Evolutionary conservation across 2,888 invertebrate genomes (phyloP).

Genomic region (Acanthosepion lycidas): DNA sequence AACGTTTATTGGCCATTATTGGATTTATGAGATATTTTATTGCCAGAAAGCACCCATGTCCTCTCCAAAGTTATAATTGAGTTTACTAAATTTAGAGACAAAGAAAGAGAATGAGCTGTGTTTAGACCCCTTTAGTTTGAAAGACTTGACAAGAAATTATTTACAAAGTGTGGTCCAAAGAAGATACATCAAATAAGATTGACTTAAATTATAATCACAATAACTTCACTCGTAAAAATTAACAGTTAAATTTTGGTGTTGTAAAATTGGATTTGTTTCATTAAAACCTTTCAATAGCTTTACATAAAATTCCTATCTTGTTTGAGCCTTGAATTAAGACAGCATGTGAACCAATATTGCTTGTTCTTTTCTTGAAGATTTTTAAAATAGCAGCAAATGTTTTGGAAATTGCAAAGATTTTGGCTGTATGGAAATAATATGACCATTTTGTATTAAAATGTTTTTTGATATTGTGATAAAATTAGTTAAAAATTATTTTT

Average conservation of each 20-base stretch:
- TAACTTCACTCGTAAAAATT: neutral
- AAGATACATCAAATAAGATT: neutral
- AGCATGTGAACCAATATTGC: no score
- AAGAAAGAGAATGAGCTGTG: neutral
- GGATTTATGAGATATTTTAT: constrained; percentile 20
- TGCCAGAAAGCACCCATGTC: constrained; percentile 11
- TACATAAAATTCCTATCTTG: neutral
- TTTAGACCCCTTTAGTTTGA: neutral
- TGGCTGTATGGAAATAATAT: no score
- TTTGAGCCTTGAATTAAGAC: no score
- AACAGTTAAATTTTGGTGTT: neutral
- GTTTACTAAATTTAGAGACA: neutral
- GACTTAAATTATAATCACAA: neutral
- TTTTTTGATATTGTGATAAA: no score
- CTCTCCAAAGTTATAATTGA: constrained; percentile 21
- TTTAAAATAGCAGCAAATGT: no score
- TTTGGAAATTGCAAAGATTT: no score
- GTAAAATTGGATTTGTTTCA: neutral
- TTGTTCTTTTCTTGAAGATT: no score
- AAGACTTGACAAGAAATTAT: neutral
- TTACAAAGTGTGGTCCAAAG: neutral
- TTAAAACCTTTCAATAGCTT: neutral
- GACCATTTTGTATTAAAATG: no score
- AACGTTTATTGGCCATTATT: constrained; percentile 11
- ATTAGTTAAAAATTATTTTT: no score